Conservation (phyloP, 1,140 invertebrate species). For the Dendroctonus ponderosae region DNA sequence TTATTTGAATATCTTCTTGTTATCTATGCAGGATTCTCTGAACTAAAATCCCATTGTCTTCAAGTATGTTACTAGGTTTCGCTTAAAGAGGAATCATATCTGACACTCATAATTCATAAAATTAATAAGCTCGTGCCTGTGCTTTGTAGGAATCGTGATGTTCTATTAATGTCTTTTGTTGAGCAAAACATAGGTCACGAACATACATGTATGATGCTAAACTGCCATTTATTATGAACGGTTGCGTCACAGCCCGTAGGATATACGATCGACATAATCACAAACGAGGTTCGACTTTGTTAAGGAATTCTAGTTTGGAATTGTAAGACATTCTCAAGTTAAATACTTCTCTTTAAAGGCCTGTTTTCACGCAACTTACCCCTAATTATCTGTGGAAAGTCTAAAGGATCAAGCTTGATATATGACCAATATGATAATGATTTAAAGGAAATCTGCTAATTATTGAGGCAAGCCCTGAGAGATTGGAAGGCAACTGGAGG, state of each 20-base stretch:
- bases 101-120: slow-evolving; percentile 28
- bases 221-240: slow-evolving; percentile 16
- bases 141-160: slow-evolving; percentile 16
- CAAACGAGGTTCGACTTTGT: too few species aligned
- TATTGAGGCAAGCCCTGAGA: too few species aligned
- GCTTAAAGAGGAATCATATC: slow-evolving; percentile 13
- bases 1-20: too few species aligned
- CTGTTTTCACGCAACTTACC: too few species aligned
- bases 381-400: too few species aligned
- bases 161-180: slow-evolving; percentile 25
- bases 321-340: too few species aligned
- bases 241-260: slow-evolving; percentile 7
- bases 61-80: not conserved
- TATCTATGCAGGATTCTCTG: not conserved
- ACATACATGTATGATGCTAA: slow-evolving; percentile 26
- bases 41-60: slow-evolving; percentile 8
- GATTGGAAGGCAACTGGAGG: too few species aligned
- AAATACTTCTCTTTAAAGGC: too few species aligned
- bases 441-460: too few species aligned
- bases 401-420: too few species aligned
- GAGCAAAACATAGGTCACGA: slow-evolving; percentile 21
- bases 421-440: too few species aligned
- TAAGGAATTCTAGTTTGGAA: too few species aligned
- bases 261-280: not conserved
- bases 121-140: slow-evolving; percentile 23